A percentile compares a stretch with the other conserved stretches of the same genome.
Conservation (phyloP, 1,140 invertebrate species). For the Pectinophora gossypiella region DNA sequence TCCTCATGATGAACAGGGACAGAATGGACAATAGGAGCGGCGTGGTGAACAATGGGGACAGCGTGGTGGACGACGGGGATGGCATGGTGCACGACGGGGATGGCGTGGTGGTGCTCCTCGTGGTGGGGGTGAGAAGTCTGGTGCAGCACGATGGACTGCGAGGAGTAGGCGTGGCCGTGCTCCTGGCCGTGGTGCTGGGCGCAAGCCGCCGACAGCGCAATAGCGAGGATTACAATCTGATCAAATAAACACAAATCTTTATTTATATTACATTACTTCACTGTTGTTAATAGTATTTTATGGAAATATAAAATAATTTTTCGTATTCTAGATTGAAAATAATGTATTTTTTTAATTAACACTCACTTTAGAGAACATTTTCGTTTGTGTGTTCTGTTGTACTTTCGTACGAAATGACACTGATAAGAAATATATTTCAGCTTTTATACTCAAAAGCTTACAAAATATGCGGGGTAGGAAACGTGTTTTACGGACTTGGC, state of each 20-base stretch:
- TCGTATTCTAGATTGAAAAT: neutral
- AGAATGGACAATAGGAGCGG: slow-evolving; percentile 15
- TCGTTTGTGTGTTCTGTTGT: neutral
- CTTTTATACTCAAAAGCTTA: neutral
- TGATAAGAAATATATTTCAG: neutral
- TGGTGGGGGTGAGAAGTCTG: slow-evolving; percentile 10
- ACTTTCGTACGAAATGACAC: neutral
- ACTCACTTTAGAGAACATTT: slow-evolving; percentile 37
- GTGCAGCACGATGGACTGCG: slow-evolving; percentile 19
- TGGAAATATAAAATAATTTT: no score
- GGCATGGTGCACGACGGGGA: neutral
- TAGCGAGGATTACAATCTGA: slow-evolving; percentile 24
- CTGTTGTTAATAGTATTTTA: no score
- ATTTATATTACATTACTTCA: no score
- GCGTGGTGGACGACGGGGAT: slow-evolving; percentile 5
- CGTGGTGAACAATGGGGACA: slow-evolving; percentile 12
- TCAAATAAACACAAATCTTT: no score
- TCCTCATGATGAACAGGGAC: slow-evolving; percentile 14
- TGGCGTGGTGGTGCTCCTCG: slow-evolving; percentile 6
- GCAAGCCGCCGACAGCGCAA: slow-evolving; percentile 18
- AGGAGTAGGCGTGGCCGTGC: slow-evolving; percentile 15
- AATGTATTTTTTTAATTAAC: neutral
- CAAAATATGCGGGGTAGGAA: neutral
- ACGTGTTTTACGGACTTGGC: neutral
- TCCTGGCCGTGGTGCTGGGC: slow-evolving; percentile 17